These are phyloP conservation scores for Protobothrops flavoviridis DNA, from an alignment of 2,113 vertebrate genomes.

Conservation along the genomic window DNA sequence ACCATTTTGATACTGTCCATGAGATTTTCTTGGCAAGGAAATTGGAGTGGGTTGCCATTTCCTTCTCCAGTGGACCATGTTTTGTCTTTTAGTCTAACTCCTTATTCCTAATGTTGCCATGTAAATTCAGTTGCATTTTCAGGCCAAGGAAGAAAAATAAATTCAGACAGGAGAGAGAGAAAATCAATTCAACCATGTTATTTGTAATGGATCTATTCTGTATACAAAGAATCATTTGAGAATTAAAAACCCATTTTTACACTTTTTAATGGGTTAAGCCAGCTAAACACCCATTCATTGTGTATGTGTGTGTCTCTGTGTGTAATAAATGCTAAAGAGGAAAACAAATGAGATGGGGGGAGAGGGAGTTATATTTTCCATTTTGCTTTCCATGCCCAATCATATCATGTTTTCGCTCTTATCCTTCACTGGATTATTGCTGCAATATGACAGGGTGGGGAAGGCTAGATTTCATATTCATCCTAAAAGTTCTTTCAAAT, in stretches of 20 bases:
- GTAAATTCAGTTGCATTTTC: background rate
- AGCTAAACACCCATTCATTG: background rate
- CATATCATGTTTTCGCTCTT: background rate
- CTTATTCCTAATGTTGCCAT: background rate
- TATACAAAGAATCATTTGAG: background rate
- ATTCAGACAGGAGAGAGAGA: background rate
- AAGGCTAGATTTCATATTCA: background rate
- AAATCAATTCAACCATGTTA: background rate
- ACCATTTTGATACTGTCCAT: background rate
- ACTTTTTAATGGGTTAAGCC: background rate
- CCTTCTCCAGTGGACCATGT: background rate
- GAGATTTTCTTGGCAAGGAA: background rate
- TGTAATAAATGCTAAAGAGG: background rate
- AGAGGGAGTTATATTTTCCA: background rate
- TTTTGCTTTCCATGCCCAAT: background rate
- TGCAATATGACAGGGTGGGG: background rate
- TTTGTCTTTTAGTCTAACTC: background rate
- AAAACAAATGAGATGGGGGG: background rate
- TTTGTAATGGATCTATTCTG: background rate
- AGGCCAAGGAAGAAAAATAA: background rate
- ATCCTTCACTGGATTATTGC: background rate
- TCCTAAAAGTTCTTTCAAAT: background rate
- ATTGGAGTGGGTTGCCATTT: background rate
- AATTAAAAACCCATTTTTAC: background rate
- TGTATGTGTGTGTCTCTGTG: background rate